Evolutionary conservation across 2,888 invertebrate genomes (phyloP), one percentile per base, ranked within the genome.

Genomic region (Protonemura montana): DNA sequence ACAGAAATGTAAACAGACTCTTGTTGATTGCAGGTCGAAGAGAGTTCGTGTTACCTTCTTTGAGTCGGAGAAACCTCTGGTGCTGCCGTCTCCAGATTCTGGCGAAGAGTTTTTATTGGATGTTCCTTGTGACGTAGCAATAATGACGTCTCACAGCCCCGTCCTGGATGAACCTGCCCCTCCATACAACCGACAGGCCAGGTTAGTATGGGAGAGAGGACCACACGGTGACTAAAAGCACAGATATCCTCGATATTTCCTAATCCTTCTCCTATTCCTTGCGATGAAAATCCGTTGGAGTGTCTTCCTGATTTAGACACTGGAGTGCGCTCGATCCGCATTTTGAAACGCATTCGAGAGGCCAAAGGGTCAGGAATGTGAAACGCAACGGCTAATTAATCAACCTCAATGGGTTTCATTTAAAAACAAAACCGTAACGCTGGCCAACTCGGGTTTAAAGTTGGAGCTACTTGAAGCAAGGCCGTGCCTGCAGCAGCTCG

Each of bases 41-140:
- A 88, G 95, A 92, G 96, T 96, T 88, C 95, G 96, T 89, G 96
- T 96, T 90, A 95, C 95, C 89, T 96, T 96, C 93, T 96, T 95
- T 93, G 96, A 96, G 93, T 95, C 95, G 91, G 95, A 94, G 91
- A 94, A 95, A 92, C 96, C 96, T 88, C 95, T 95, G 93, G 92
- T 92, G 89, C 92, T 94, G 90, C 95, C 93, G 91, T 94, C 94
- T 89, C 93, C 93, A 59, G 93, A 94, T 91, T 92, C 93, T 89
- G 92, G 92, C 87, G 90, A 92, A 88, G 91, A 93, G 89, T 91
- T 92, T 85, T 93, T 93, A 88, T 91, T 92, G 89, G 89, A 89
- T 89, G 90, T 89, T 85, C 89, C 89, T 30, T 88, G 87, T 42
- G 85, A 82, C 78, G 87, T 88, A 87, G 86, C 88, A 85, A 87